These are phyloP conservation scores for Chaetodon trifascialis DNA, from an alignment of 2,113 vertebrate species.

Conservation along the genomic window DNA sequence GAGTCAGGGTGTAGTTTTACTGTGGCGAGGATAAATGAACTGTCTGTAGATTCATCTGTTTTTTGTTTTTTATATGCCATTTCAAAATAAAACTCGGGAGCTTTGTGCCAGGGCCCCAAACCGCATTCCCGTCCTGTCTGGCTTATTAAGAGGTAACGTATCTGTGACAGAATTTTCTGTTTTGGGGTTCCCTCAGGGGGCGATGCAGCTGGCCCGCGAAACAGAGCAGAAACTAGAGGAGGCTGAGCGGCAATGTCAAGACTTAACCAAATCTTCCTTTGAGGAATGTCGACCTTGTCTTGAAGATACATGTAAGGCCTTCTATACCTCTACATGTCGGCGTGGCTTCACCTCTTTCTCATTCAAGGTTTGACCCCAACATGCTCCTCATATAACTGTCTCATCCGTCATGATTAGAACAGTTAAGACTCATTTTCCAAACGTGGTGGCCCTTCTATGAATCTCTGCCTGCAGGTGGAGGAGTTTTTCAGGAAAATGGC, in stretches of 20 bases:
- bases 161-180: conserved; percentile 25
- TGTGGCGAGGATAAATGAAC: conserved; percentile 49
- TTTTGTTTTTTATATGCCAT: not conserved
- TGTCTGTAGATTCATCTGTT: conserved; percentile 44
- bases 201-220: conserved; percentile 85
- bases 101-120: conserved; percentile 21
- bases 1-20: conserved; percentile 41
- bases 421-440: not conserved
- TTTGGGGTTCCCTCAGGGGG: conserved; percentile 79
- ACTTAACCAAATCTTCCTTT: conserved; percentile 80
- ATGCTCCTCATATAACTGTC: not conserved
- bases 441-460: not conserved
- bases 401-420: not conserved
- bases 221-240: conserved; percentile 86
- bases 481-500: conserved; percentile 86
- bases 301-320: conserved; percentile 86
- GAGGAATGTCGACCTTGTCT: conserved; percentile 87
- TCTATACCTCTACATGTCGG: conserved; percentile 83
- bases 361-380: conserved; percentile 85
- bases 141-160: conserved; percentile 25
- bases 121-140: conserved; percentile 20
- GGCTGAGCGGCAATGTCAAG: conserved; percentile 85
- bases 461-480: conserved; percentile 77
- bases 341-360: conserved; percentile 78
- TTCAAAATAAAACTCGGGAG: conserved; percentile 16